A percentile compares a stretch with the other conserved stretches of the same genome.
Evolutionary conservation across 2,797 vertebrate species (phyloP).

Genomic region (Artibeus lituratus): DNA sequence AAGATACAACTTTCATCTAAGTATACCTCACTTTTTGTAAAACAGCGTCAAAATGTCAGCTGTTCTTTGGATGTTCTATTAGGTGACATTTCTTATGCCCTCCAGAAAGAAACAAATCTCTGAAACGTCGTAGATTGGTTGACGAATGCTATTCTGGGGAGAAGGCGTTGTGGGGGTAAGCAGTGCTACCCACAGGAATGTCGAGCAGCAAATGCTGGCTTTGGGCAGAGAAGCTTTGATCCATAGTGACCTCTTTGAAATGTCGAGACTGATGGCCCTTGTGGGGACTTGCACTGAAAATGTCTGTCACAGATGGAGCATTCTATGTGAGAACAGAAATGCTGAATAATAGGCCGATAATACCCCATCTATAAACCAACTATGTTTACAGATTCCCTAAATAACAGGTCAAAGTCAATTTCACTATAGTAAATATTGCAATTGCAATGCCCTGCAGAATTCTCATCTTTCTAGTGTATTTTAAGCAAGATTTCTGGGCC

Average conservation of each 20-base stretch:
- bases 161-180: not conserved
- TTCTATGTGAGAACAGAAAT: conserved; percentile 45
- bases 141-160: conserved; percentile 48
- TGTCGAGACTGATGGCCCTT: not conserved
- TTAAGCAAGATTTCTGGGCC: conserved; percentile 60
- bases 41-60: not conserved
- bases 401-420: conserved; percentile 52
- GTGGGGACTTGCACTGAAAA: conserved; percentile 4
- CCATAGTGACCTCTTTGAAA: conserved; percentile 53
- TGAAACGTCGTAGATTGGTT: not conserved
- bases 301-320: not conserved
- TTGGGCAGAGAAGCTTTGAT: conserved; percentile 50
- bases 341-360: conserved; percentile 47
- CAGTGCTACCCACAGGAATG: conserved; percentile 67
- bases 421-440: conserved; percentile 41
- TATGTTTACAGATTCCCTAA: conserved; percentile 53
- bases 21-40: conserved; percentile 2
- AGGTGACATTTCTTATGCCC: not conserved
- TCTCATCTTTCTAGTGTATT: conserved; percentile 62
- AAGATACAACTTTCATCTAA: not conserved
- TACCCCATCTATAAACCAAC: conserved; percentile 50
- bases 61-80: conserved; percentile 4
- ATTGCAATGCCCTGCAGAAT: conserved; percentile 13
- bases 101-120: conserved; percentile 6
- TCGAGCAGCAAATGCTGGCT: conserved; percentile 42